Base-by-base conservation (phyloP, 1,140 invertebrate species). In the Drosophila serrata region DNA sequence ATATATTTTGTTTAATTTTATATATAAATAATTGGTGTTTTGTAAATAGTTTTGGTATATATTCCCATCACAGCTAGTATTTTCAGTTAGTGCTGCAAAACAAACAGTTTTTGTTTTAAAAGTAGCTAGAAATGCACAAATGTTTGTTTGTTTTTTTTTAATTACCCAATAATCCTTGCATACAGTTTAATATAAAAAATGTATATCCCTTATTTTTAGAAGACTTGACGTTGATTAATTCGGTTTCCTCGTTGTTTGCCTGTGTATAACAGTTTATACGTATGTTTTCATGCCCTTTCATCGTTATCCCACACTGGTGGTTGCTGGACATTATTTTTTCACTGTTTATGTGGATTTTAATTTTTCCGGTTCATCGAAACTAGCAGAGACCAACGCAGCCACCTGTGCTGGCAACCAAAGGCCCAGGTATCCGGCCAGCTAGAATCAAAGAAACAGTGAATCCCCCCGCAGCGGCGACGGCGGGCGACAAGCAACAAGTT, bases 401-500 rank as follows among this genome's bases (percentile, higher is more conserved):
- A 13, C 51, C 51, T 55, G 51, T 19, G 51, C 19, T n/a, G 33
- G 19, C 33, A 37, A 24, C 19, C 17, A 5, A 53, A 53, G 49
- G 49, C 19, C 31, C 49, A 1, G 31, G 19, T 17, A 53, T 6
- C 35, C 51, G 33, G 19, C 13, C 19, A 55, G 31, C 31, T 5
- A 51, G 29, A 12, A 51, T 19, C 12, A 12, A 22, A 35, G 17
- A 22, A 37, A 11, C 33, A 8, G 51, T 24, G 1, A 37, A n/a
- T 55, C 51, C 51, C 12, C 19, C 51, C 33, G 33, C 19, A 37
- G 51, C 15, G 19, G 37, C 33, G 13, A 55, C 51, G 51, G 51
- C 51, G 51, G 51, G 33, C 33, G 33, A 51, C 29, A 51, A 51
- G 48, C 48, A 51, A 51, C 48, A 51, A 51, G 48, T 51, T 51